Base-by-base conservation (phyloP, 2,113 vertebrate species). In the sheep (Ovis aries) region DNA sequence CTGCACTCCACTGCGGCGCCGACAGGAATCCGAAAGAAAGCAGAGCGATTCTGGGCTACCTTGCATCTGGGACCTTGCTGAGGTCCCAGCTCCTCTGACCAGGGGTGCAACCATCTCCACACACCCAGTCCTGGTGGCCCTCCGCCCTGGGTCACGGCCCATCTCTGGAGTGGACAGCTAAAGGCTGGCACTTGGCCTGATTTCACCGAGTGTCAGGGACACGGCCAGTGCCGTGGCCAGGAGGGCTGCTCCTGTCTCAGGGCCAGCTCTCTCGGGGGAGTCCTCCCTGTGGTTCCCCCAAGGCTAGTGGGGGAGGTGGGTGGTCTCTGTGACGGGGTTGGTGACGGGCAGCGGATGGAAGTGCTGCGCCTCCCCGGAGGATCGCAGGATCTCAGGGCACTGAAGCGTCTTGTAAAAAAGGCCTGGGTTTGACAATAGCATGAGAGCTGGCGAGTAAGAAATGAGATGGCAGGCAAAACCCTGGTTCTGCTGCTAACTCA, bases 391-490 rank as follows among this genome's bases (percentile, higher is more conserved):
- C 60, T 6, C 2, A 14, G 50, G 59, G n/a, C 19, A 6, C 23
- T 33, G 25, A 7, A 67, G 16, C 27, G 5, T 15, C 21, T 81
- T 59, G 5, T 14, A 1, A 8, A 1, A 29, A 12, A 64, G 57
- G 2, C 19, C 74, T 74, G n/a, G 36, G 29, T 14, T 36, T 94
- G 57, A 64, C 29, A 59, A 0, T 13, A 43, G 40, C 33, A 13
- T 10, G 6, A 25, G 12, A 6, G 14, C 11, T 3, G 2, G 23
- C 9, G 1, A 57, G 55, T 55, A 9, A 40, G 14, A 23, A 36
- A 77, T 25, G 59, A 91, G 12, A 83, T 29, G 1, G 8, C 5
- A 48, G 10, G 74, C n/a, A 55, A 78, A 89, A 53, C 62, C 45
- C 53, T 21, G 29, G 3, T 64, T 89, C 23, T 93, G 3, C 17